Conservation (phyloP, 2,113 vertebrate genomes). For the Naja naja region DNA sequence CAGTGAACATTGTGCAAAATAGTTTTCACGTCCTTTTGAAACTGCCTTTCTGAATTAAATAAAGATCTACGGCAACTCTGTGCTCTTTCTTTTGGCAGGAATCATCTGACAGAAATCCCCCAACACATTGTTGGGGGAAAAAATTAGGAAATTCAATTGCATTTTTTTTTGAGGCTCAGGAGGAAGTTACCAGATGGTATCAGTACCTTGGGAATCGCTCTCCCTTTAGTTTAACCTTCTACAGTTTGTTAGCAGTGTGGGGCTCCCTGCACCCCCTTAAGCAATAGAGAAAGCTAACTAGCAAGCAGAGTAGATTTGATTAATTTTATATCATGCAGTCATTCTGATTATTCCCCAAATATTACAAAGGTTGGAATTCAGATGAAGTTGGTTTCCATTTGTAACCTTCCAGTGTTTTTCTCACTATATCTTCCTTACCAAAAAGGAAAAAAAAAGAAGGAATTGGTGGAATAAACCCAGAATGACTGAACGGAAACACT, state of each 20-base stretch:
- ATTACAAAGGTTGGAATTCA: neutral
- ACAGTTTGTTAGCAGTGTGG: neutral
- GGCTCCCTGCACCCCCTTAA: neutral
- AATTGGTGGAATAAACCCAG: neutral
- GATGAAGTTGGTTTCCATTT: neutral
- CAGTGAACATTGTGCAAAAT: neutral
- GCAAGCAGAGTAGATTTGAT: neutral
- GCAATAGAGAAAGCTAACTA: neutral
- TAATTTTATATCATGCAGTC: neutral
- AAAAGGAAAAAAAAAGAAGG: neutral
- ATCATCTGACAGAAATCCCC: neutral
- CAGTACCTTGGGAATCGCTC: neutral
- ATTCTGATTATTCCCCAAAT: neutral
- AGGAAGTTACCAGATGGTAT: neutral
- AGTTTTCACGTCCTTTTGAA: neutral
- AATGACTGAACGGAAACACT: neutral
- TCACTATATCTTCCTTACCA: neutral
- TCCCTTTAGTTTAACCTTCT: neutral
- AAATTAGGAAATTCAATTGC: conserved; percentile 1
- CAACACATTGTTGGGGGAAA: neutral
- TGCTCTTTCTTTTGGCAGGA: neutral
- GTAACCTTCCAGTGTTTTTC: neutral
- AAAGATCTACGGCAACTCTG: neutral
- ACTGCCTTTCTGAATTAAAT: neutral
- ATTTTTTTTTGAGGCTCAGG: neutral